phyloP scores from a whole-genome alignment of 1,140 invertebrate genomes.

The Drosophila kikkawai region DNA sequence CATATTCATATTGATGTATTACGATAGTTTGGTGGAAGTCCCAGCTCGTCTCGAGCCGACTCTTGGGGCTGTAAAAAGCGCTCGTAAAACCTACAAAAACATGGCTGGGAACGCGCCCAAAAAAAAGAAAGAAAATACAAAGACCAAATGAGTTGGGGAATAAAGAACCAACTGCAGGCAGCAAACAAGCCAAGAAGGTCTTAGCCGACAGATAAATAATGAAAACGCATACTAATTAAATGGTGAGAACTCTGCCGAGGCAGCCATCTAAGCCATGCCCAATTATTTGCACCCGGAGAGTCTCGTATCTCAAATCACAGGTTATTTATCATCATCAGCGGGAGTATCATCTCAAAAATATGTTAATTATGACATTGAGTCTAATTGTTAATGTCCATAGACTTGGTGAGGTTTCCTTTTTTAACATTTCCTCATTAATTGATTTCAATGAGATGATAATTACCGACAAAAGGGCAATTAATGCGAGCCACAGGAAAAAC shows the following conservation, averaged over 20 bases:
- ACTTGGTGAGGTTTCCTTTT: constrained; percentile 15
- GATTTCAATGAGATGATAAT: constrained; percentile 48
- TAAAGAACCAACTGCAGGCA: constrained; percentile 25
- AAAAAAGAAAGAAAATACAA: constrained; percentile 30
- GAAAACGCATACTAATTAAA: constrained; percentile 72
- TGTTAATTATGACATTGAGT: constrained; percentile 38
- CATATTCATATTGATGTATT: constrained; percentile 80
- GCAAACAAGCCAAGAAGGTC: constrained; percentile 44
- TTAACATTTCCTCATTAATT: constrained; percentile 40
- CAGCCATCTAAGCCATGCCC: constrained; percentile 16
- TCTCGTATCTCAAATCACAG: constrained; percentile 26
- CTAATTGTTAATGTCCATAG: constrained; percentile 70
- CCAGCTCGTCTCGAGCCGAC: neutral
- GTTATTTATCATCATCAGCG: constrained; percentile 48
- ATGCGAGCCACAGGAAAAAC: constrained; percentile 3
- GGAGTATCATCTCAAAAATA: constrained; percentile 41
- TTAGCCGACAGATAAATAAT: constrained; percentile 68
- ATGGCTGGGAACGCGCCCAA: constrained; percentile 54
- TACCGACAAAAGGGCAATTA: constrained; percentile 40
- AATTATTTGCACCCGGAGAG: constrained; percentile 60
- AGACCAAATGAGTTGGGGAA: constrained; percentile 37
- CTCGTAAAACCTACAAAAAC: constrained; percentile 69
- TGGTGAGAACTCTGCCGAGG: constrained; percentile 61
- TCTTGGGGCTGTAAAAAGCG: constrained; percentile 57
- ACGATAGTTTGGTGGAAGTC: constrained; percentile 73